Evolutionary conservation across 2,888 invertebrate genomes (phyloP), one percentile per base, ranked within the genome.

Genomic region (Cotesia congregata): DNA sequence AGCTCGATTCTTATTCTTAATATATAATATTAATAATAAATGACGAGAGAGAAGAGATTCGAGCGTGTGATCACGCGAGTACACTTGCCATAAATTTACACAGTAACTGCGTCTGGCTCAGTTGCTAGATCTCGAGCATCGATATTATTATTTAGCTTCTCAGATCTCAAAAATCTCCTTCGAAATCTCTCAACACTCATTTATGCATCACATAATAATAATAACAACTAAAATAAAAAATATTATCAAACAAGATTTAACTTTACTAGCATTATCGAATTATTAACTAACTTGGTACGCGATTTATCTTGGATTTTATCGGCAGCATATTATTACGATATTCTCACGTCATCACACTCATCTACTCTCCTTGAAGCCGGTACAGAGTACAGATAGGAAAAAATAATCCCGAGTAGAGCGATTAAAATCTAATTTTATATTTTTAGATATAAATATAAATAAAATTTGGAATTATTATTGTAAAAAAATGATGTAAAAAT

Each of bases 271-370:
- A 88, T 88, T 88, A 88, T 88, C 88, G 87, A 88, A 88, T 88
- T 88, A 88, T 88, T 87, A 88, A 88, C 88, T 88, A 87, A 85
- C 85, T 85, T 84, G 84, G 85, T 75, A 83, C 84, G 85, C 85
- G 86, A 87, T 88, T 86, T 85, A 88, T 88, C 88, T 88, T 87
- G 85, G 50, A 72, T 72, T 68, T 67, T 86, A 85, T 86, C 86
- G 86, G 83, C 83, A 88, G 87, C 88, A 85, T 88, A 86, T 88
- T 88, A 88, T 88, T 88, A 88, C 88, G 88, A 86, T 87, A 88
- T 88, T 88, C 87, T 88, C 88, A 88, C 88, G 88, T 88, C 88
- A 88, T 88, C 88, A 88, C 88, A 50, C 50, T 50, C 50, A 50
- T 50, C 50, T 50, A 50, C 68, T 62, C 39, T 5, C 5, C 2